Evolutionary conservation across 2,888 invertebrate genomes (phyloP), one percentile per base, ranked within the genome.

Genomic region (Perithous albicinctus): DNA sequence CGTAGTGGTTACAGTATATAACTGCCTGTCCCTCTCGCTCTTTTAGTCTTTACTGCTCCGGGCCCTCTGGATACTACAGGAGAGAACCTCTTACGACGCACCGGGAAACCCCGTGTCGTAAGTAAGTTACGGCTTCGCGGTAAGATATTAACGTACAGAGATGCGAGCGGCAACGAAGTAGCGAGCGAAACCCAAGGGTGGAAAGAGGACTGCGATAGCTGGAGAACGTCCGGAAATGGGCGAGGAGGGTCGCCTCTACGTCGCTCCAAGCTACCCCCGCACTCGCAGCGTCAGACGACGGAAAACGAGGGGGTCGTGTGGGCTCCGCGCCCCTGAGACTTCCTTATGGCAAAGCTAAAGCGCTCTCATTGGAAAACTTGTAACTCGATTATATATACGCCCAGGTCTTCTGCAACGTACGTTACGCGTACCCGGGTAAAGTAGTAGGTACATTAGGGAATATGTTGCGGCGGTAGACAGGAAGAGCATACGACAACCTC

Each of bases 291-390:
- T 32, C 10, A 59, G 56, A 46, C 18, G 61, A 61, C 38, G 46
- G 64, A 64, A 66, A 56, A 32, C 46, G 32, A 46, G 56, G 56
- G 67, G 67, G 72, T 66, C 66, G 72, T 64, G 56, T 48, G n/a
- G 70, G 29, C 66, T 46, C 32, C 18, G 32, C 54, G 48, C 61
- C 43, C 51, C 35, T 23, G 74, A 74, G 69, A 67, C 74, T 79
- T 79, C 73, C 74, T 74, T 61, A 74, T 74, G 67, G 74, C 67
- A 69, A 61, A 67, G 74, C 78, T 78, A 69, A 56, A 79, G 69
- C 74, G 67, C 79, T 79, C 79, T 79, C 54, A 74, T 79, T 79
- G 74, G 74, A 64, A 79, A 79, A 75, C 69, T 79, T 79, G 43
- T 74, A 74, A 79, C 63, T 74, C 69, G 69, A 79, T 79, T 74